Evolutionary conservation across 2,888 invertebrate species (phyloP), one percentile per base, ranked within the genome.

Genomic region (Spilosoma lubricipeda): DNA sequence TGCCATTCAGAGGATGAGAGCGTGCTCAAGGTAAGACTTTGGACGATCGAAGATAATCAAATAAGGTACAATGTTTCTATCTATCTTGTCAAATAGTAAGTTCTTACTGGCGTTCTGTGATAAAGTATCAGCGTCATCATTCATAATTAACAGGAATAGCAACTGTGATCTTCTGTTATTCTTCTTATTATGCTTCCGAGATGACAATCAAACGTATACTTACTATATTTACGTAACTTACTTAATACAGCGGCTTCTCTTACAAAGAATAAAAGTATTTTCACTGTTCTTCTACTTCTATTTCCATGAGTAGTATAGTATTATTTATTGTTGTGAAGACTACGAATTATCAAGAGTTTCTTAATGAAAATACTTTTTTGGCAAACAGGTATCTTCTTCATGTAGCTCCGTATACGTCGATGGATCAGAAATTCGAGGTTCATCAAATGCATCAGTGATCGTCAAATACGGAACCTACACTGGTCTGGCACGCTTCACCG

Each of bases 361-460:
- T 45, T 45, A 45, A 45, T 15, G 15, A 45, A 45, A 45, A 45
- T 18, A 20, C 45, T 33, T 36, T 23, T 68, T 36, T 42, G 42
- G 23, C 30, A 23, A 63, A 30, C 92, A 99, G 99, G 99, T 99
- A 42, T 98, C 99, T 8, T 98, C 99, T 15, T 99, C 99, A 8
- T 99, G 99, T 94, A 99, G 99, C 86, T 98, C 98, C 30, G 99
- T 99, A 7, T 99, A 99, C 94, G 98, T 99, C 45, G 99, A 99
- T 91, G 99, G 99, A 0, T 98, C 99, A 11, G 99, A 99, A 94
- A 98, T 98, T 78, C 97, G 99, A 2, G 99, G 99, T 27, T 99
- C 99, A 0, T 98, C 98, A 63, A 99, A 99, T 90, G 99, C 99
- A 3, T 98, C 99, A 0, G 98, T 99, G 52, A 97, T 99, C 72